Evolutionary conservation across 2,888 invertebrate species (phyloP).

Genomic region (Agrotis ipsilon): DNA sequence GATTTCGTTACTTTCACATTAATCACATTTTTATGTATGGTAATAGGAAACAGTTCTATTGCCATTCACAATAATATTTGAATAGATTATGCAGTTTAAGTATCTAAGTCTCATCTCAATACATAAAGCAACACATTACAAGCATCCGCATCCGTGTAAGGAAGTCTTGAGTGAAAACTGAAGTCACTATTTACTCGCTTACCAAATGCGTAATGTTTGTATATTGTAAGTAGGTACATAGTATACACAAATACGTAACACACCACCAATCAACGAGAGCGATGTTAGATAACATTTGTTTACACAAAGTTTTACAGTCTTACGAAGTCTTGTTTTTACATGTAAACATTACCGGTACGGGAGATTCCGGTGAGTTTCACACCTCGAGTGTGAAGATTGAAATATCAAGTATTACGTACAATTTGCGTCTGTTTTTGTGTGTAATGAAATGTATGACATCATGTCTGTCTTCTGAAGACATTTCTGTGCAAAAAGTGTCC

Average conservation of each 20-base stretch:
- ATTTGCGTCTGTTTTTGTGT: neutral
- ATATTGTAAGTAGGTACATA: neutral
- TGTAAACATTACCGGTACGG: constrained; percentile 32
- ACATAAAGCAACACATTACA: constrained; percentile 3
- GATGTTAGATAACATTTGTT: constrained; percentile 55
- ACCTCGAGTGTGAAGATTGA: neutral
- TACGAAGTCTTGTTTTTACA: constrained; percentile 33
- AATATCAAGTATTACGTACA: neutral
- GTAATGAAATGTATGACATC: too few relatives aligned
- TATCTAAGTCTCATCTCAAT: neutral
- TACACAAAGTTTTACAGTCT: constrained; percentile 45
- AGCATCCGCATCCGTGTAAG: neutral
- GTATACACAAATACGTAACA: constrained; percentile 46
- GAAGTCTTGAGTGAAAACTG: constrained; percentile 32
- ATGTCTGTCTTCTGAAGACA: too few relatives aligned
- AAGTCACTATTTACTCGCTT: constrained; percentile 19
- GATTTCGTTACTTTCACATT: too few relatives aligned
- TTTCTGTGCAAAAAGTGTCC: too few relatives aligned
- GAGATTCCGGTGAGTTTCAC: neutral
- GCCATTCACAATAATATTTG: too few relatives aligned
- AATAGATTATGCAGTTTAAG: neutral
- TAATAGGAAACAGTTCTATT: too few relatives aligned
- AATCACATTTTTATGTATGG: too few relatives aligned
- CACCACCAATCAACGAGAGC: constrained; percentile 45
- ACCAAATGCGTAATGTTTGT: constrained; percentile 41